Conservation (phyloP, 2,113 vertebrate genomes). For the Nerophis ophidion region DNA sequence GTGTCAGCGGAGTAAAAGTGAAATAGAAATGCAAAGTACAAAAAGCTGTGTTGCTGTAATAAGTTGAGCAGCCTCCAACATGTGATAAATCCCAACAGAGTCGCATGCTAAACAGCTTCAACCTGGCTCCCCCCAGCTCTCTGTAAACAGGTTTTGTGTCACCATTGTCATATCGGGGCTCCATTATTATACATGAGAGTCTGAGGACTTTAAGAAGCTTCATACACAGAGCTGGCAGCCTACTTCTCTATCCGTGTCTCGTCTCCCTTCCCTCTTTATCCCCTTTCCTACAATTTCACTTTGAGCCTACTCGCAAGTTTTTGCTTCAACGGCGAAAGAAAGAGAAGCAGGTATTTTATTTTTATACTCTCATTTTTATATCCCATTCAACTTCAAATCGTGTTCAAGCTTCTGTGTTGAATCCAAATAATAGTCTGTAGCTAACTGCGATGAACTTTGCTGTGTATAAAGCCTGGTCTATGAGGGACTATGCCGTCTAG, state of each 20-base stretch:
- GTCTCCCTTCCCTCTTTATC: constrained; percentile 19
- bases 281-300: background rate
- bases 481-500: no score
- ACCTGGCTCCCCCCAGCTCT: constrained; percentile 57
- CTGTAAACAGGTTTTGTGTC: constrained; percentile 74
- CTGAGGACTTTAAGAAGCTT: constrained; percentile 69
- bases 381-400: background rate
- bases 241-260: constrained; percentile 31
- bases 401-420: background rate
- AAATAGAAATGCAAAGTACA: constrained; percentile 45
- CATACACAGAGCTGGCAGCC: constrained; percentile 44
- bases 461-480: no score
- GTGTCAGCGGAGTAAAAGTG: constrained; percentile 8
- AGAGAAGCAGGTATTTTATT: background rate
- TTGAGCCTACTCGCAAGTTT: background rate
- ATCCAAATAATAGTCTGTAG: background rate
- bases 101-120: constrained; percentile 64
- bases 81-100: constrained; percentile 63
- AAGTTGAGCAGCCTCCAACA: constrained; percentile 54
- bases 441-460: background rate
- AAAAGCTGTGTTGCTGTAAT: constrained; percentile 51
- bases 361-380: background rate
- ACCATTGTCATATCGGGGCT: constrained; percentile 69
- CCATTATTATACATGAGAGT: constrained; percentile 76
- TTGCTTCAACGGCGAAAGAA: constrained; percentile 4